Evolutionary conservation across 2,113 vertebrate species (phyloP).

Genomic region (Saimiri boliviensis): DNA sequence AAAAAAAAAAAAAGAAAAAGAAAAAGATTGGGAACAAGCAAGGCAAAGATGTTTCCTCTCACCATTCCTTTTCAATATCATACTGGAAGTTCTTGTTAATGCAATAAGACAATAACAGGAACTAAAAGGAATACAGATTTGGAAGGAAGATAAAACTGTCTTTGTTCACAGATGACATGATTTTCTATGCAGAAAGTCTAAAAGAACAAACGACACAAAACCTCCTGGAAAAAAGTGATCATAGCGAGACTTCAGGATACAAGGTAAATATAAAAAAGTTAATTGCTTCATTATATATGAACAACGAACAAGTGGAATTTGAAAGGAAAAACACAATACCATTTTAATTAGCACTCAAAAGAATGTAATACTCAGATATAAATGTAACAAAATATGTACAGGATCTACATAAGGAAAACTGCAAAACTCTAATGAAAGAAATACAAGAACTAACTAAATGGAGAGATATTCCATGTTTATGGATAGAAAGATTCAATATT

Average conservation of each 20-base stretch:
- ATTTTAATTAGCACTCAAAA: not conserved
- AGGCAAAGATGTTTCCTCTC: not conserved
- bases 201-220: not conserved
- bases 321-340: not conserved
- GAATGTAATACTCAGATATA: not conserved
- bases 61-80: not conserved
- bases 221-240: not conserved
- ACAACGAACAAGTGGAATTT: not conserved
- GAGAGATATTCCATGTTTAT: not conserved
- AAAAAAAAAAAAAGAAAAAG: too few relatives aligned
- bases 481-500: not conserved
- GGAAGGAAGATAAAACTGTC: not conserved
- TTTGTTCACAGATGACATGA: not conserved
- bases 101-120: not conserved
- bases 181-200: not conserved
- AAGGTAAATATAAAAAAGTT: not conserved
- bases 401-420: not conserved
- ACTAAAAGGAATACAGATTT: not conserved
- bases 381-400: not conserved
- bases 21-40: not conserved
- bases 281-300: not conserved
- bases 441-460: not conserved
- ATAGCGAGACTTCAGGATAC: not conserved
- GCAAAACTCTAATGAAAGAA: not conserved
- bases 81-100: not conserved